phyloP scores from a whole-genome alignment of 2,113 vertebrate species.

The Saccopteryx bilineata region DNA sequence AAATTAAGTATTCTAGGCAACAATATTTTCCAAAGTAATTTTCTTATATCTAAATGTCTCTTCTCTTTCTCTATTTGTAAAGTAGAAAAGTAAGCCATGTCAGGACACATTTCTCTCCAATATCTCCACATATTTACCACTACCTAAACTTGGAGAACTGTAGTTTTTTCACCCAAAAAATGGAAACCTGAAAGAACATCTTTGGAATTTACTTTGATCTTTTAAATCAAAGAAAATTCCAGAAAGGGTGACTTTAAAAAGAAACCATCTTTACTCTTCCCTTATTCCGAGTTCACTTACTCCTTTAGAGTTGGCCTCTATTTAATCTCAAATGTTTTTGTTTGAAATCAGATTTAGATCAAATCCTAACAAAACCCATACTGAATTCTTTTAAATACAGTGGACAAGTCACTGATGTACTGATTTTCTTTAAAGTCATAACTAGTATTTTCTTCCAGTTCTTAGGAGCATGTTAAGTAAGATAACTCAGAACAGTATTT shows the following conservation, averaged over 20 bases:
- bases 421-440: constrained; percentile 29
- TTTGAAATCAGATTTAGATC: constrained; percentile 44
- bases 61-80: constrained; percentile 26
- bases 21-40: constrained; percentile 42
- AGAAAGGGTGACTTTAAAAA: constrained; percentile 45
- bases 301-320: background rate
- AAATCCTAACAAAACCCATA: constrained; percentile 4
- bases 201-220: constrained; percentile 31
- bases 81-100: background rate
- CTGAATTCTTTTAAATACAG: constrained; percentile 53
- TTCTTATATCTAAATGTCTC: background rate
- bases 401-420: background rate
- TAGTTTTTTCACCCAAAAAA: constrained; percentile 37
- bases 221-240: constrained; percentile 45
- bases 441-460: background rate
- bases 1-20: constrained; percentile 55
- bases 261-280: background rate
- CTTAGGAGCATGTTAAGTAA: background rate
- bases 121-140: background rate
- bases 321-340: constrained; percentile 36
- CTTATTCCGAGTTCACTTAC: constrained; percentile 52
- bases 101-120: background rate
- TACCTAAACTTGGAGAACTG: background rate
- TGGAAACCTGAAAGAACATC: background rate
- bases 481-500: background rate